Percentiles rank a stretch among this genome's conserved stretches.
Conservation (phyloP, 2,797 vertebrate species). For the Neoniphon sammara region DNA sequence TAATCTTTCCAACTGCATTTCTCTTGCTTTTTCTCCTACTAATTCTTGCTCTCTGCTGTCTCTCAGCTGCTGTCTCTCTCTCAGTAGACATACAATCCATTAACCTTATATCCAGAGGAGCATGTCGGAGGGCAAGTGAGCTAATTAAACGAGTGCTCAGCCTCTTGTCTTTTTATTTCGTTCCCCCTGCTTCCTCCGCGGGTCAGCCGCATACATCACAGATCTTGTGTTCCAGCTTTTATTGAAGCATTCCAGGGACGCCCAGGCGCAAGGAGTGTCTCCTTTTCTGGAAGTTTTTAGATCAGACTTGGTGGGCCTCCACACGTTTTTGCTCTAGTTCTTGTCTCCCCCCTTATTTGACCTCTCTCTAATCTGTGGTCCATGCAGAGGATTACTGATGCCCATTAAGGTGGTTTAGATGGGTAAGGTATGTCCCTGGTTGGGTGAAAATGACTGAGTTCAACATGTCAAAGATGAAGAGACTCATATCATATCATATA, state of each 20-base stretch:
- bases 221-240: slow-evolving; percentile 69
- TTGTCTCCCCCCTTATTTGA: slow-evolving; percentile 13
- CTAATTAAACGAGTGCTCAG: slow-evolving; percentile 51
- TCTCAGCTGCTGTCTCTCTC: neutral
- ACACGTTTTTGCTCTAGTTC: slow-evolving; percentile 59
- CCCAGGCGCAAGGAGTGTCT: slow-evolving; percentile 66
- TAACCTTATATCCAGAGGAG: slow-evolving; percentile 48
- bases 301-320: slow-evolving; percentile 48
- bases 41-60: neutral
- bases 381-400: slow-evolving; percentile 73
- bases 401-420: slow-evolving; percentile 51
- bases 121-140: slow-evolving; percentile 30
- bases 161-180: slow-evolving; percentile 27
- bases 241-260: slow-evolving; percentile 75
- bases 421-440: slow-evolving; percentile 14
- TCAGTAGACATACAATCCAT: slow-evolving; percentile 29
- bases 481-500: neutral
- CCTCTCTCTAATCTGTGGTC: slow-evolving; percentile 50
- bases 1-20: neutral
- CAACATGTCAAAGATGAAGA: slow-evolving; percentile 8
- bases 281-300: slow-evolving; percentile 85
- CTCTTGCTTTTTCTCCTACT: slow-evolving; percentile 11
- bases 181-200: slow-evolving; percentile 11
- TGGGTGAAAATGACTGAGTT: slow-evolving; percentile 18
- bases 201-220: slow-evolving; percentile 42